Evolutionary conservation across 2,113 vertebrate species (phyloP), one percentile per base, ranked within the genome.

Genomic region (Chitala chitala): DNA sequence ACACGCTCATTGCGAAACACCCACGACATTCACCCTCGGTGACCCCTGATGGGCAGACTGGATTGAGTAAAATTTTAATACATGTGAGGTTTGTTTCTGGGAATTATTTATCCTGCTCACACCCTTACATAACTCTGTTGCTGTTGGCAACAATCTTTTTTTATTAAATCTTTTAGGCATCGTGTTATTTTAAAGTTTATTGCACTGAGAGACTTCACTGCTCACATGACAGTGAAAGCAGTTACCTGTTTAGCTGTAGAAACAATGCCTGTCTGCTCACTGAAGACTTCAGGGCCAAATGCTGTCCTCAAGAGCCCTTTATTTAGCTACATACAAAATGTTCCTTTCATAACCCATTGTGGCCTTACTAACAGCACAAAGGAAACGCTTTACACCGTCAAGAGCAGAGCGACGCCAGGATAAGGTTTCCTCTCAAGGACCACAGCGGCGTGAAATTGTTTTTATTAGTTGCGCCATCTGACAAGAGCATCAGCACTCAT

Each of bases 391-490:
- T n/a, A 55, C 8, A 20, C 22, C 24, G 48, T 5, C 26, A 13
- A 3, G 36, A 36, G 29, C 2, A 55, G 59, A 61, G 48, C 20
- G 42, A 63, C 31, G 40, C 15, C 51, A 75, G 53, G 24, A n/a
- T 29, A 53, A 22, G 53, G 48, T 69, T 58, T 46, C 9, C 31
- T 59, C 75, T 53, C 46, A 6, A 31, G 31, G 66, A 42, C 31
- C 44, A 24, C 44, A 38, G 56, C 8, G 40, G 31, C 13, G 22
- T 63, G 31, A 51, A 71, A 64, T 12, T 53, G 42, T 59, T 22
- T 58, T 63, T 76, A 76, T 64, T 71, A 64, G 55, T 24, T 36
- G 9, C 15, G 13, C 29, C 42, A 59, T 61, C 54, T 73, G 56
- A n/a, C n/a, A 71, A 51, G 66, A 58, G 46, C 70, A 59, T 22